A percentile compares a stretch with the other conserved stretches of the same genome.
Evolutionary conservation across 2,113 vertebrate genomes (phyloP).

Genomic region (Phyllopteryx taeniolatus): DNA sequence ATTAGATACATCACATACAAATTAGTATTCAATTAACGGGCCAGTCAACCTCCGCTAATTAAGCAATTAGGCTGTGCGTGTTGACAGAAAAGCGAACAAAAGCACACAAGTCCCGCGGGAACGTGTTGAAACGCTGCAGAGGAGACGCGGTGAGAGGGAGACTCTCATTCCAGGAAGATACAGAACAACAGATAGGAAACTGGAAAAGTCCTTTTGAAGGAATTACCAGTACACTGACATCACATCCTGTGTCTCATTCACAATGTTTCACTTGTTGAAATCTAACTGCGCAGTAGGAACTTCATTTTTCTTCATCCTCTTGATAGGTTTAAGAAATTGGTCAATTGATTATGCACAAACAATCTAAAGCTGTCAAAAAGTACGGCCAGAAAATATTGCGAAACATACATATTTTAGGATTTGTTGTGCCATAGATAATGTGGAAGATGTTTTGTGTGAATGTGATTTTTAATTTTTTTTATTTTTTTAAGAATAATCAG

Average conservation of each 20-base stretch:
- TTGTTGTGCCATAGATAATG: neutral
- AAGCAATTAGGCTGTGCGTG: conserved; percentile 75
- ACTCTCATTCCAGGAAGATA: conserved; percentile 34
- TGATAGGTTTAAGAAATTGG: neutral
- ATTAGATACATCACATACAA: conserved; percentile 71
- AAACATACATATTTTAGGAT: too few species aligned
- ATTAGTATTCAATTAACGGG: conserved; percentile 76
- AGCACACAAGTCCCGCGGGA: conserved; percentile 68
- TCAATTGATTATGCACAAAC: neutral
- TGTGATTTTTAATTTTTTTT: too few species aligned
- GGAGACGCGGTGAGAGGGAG: conserved; percentile 58
- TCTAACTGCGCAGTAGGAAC: neutral
- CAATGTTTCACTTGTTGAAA: neutral
- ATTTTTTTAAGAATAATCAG: neutral
- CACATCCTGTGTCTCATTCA: conserved; percentile 6
- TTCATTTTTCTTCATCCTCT: neutral
- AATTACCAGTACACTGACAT: conserved; percentile 5
- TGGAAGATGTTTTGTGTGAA: too few species aligned
- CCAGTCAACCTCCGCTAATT: conserved; percentile 74
- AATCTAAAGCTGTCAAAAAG: neutral
- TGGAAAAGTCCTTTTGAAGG: conserved; percentile 17
- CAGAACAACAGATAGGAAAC: conserved; percentile 21
- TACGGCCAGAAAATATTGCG: neutral
- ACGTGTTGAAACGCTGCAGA: conserved; percentile 53
- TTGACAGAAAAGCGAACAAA: conserved; percentile 73